These are phyloP conservation scores for Erithacus rubecula DNA, from an alignment of 2,797 vertebrate species.

Conservation along the genomic window DNA sequence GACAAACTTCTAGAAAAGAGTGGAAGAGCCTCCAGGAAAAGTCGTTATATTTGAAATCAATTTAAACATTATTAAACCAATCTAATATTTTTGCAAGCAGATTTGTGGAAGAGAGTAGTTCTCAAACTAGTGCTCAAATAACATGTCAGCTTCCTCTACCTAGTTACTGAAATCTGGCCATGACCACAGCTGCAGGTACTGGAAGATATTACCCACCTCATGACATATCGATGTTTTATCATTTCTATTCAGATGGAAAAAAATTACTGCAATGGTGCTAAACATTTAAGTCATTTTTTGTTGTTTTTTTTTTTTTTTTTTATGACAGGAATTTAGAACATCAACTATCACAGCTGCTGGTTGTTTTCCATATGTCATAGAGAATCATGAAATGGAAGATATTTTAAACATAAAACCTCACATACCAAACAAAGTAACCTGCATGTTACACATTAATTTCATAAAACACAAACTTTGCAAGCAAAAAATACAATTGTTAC, in stretches of 20 bases:
- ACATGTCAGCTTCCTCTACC: neutral
- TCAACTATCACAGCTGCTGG: neutral
- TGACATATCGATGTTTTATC: neutral
- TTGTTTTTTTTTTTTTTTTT: neutral
- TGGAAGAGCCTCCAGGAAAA: neutral
- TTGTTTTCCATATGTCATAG: neutral
- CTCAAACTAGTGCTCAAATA: neutral
- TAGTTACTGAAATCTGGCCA: neutral
- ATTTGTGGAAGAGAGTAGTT: neutral
- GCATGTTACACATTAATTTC: neutral
- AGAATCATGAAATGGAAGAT: neutral
- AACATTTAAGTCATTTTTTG: neutral
- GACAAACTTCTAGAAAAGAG: neutral
- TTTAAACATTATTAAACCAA: neutral
- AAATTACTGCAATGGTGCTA: neutral
- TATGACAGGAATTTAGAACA: neutral
- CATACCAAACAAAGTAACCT: neutral
- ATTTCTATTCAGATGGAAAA: neutral
- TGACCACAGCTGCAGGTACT: neutral
- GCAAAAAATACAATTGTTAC: neutral
- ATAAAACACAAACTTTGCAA: neutral
- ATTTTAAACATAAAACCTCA: neutral
- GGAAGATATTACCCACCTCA: neutral
- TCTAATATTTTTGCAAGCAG: neutral
- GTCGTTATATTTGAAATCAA: neutral